A percentile compares a stretch with the other conserved stretches of the same genome.
Conservation (phyloP, 2,888 invertebrate species). For the Amblyteles armatorius region DNA sequence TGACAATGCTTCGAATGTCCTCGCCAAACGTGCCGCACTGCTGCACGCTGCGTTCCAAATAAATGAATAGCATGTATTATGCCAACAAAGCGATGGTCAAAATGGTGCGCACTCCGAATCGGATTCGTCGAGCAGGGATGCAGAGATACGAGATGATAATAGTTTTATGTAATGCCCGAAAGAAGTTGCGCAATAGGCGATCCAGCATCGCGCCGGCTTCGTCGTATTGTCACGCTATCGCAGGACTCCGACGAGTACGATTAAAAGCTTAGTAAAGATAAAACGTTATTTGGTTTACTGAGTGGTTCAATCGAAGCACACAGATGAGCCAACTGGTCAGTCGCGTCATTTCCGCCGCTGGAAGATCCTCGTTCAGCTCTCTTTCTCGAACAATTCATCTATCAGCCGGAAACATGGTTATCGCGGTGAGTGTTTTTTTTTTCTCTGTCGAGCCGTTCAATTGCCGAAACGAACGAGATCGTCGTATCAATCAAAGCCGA, state of each 20-base stretch:
- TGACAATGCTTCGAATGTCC: conserved; percentile 15
- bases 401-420: conserved; percentile 80
- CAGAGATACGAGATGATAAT: conserved; percentile 42
- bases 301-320: conserved; percentile 60
- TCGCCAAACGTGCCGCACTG: neutral
- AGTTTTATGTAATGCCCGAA: conserved; percentile 63
- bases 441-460: neutral
- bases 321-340: conserved; percentile 77
- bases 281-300: conserved; percentile 60
- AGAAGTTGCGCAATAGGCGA: conserved; percentile 66
- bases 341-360: conserved; percentile 74
- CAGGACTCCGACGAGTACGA: conserved; percentile 16
- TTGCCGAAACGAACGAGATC: neutral
- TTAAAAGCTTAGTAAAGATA: conserved; percentile 12
- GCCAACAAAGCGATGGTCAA: conserved; percentile 12
- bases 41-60: neutral
- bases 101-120: neutral
- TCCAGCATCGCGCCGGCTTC: conserved; percentile 42
- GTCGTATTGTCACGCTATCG: conserved; percentile 11
- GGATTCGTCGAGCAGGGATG: neutral
- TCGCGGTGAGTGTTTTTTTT: conserved; percentile 77
- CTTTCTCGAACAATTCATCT: conserved; percentile 74
- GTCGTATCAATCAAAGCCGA: neutral
- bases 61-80: conserved; percentile 18
- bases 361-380: conserved; percentile 73